Conservation (phyloP, 2,797 vertebrate species). For the Centroberyx gerrardi region DNA sequence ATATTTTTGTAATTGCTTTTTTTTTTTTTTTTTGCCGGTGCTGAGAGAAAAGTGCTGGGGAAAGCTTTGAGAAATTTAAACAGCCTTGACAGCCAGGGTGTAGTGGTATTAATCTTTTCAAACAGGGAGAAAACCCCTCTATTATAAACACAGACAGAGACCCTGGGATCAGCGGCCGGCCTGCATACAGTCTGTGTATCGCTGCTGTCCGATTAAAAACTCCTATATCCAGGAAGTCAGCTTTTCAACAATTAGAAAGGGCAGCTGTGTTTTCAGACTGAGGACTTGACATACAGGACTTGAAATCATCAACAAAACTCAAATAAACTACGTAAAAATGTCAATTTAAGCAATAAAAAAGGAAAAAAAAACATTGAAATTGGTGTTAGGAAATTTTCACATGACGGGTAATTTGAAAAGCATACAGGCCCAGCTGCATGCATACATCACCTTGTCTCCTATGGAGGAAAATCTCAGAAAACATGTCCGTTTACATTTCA, state of each 20-base stretch:
- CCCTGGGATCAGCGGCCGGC: constrained; percentile 51
- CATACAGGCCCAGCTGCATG: not conserved
- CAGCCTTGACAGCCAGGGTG: constrained; percentile 80
- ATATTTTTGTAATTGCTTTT: constrained; percentile 79
- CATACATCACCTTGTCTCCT: constrained; percentile 49
- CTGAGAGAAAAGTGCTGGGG: constrained; percentile 74
- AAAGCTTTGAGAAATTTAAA: constrained; percentile 82
- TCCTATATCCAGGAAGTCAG: constrained; percentile 29
- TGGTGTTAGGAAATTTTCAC: no score
- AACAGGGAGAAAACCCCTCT: constrained; percentile 78
- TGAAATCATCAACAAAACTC: not conserved
- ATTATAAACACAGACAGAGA: constrained; percentile 84
- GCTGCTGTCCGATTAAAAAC: constrained; percentile 60
- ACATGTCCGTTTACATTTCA: constrained; percentile 56
- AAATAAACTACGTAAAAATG: not conserved
- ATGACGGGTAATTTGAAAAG: not conserved
- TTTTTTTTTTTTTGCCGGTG: constrained; percentile 52
- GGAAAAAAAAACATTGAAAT: not conserved
- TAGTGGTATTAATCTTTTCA: constrained; percentile 85
- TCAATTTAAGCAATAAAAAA: not conserved
- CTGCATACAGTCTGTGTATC: constrained; percentile 66
- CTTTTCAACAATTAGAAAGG: constrained; percentile 21
- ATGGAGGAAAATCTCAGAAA: constrained; percentile 50
- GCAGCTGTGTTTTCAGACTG: constrained; percentile 2
- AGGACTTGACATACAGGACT: not conserved